A percentile compares a stretch with the other conserved stretches of the same genome.
phyloP scores from a whole-genome alignment of 2,113 vertebrate genomes.

The Nanger granti region DNA sequence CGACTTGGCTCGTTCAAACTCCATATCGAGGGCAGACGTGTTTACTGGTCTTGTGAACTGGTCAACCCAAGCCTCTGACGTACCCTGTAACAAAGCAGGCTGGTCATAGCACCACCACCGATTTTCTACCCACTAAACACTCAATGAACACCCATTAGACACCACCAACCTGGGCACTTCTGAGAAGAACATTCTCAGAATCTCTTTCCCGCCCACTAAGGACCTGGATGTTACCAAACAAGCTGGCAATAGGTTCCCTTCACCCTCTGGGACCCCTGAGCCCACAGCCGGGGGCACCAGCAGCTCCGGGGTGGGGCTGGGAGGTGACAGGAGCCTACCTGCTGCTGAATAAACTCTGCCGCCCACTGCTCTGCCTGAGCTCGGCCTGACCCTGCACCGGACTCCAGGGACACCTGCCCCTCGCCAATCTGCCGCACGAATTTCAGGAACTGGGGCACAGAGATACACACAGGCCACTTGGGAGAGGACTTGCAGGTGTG shows the following conservation, averaged over 20 bases:
- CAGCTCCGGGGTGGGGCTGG: conserved; percentile 58
- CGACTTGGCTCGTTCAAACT: conserved; percentile 95
- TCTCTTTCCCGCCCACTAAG: conserved; percentile 42
- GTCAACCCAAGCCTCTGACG: conserved; percentile 95
- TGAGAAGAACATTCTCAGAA: conserved; percentile 30
- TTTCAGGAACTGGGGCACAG: conserved; percentile 95
- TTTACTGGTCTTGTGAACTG: conserved; percentile 83
- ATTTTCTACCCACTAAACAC: neutral
- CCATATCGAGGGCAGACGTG: conserved; percentile 80
- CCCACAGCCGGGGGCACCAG: conserved; percentile 51
- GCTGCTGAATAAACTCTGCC: conserved; percentile 91
- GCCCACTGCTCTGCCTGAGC: conserved; percentile 97
- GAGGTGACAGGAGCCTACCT: conserved; percentile 85
- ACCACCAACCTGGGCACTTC: conserved; percentile 9
- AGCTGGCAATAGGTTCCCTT: neutral
- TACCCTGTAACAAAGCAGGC: conserved; percentile 77
- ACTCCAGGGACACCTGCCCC: conserved; percentile 93
- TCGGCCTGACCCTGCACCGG: conserved; percentile 86
- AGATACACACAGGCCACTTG: conserved; percentile 78
- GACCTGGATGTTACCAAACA: conserved; percentile 25
- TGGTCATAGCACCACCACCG: neutral
- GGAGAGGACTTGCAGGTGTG: conserved; percentile 58
- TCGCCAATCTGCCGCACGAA: conserved; percentile 99
- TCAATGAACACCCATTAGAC: neutral
- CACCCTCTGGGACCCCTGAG: conserved; percentile 54